Conservation (phyloP, 2,888 invertebrate species). For the Amphipyra berbera region DNA sequence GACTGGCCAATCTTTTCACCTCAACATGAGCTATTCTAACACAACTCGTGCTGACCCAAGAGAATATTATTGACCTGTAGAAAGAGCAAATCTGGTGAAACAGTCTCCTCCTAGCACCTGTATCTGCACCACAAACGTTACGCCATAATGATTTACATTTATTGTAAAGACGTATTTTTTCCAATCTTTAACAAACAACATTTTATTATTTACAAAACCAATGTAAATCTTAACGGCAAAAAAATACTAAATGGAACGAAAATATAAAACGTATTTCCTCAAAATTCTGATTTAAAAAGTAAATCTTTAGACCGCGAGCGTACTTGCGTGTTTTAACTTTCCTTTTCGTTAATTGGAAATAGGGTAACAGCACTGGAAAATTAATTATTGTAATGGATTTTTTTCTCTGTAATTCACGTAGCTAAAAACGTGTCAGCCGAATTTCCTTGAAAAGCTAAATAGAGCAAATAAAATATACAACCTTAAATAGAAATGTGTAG, state of each 20-base stretch:
- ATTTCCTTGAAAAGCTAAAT: constrained; percentile 20
- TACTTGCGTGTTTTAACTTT: constrained; percentile 58
- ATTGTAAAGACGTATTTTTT: no score
- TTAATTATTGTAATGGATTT: constrained; percentile 53
- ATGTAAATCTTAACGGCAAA: constrained; percentile 27
- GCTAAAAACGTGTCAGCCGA: constrained; percentile 11
- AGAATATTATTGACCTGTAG: no score
- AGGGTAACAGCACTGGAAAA: constrained; percentile 34
- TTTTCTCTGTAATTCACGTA: constrained; percentile 22
- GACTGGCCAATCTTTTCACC: no score
- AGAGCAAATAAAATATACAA: constrained; percentile 15
- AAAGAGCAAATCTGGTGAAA: no score
- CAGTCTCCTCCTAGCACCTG: no score
- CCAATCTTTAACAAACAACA: constrained; percentile 4
- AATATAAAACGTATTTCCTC: constrained; percentile 32
- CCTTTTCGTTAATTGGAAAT: constrained; percentile 49
- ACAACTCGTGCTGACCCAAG: no score
- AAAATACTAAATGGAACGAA: constrained; percentile 41
- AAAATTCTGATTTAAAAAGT: constrained; percentile 38
- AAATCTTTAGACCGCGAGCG: constrained; percentile 24
- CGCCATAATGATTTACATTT: no score
- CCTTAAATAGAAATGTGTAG: constrained; percentile 1
- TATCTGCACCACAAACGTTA: no score
- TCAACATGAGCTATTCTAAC: no score
- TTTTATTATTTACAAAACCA: constrained; percentile 34